Evolutionary conservation across 35 echinoderm and acorn worm species (phyloP).

Genomic region (Stichopus chloronotus): DNA sequence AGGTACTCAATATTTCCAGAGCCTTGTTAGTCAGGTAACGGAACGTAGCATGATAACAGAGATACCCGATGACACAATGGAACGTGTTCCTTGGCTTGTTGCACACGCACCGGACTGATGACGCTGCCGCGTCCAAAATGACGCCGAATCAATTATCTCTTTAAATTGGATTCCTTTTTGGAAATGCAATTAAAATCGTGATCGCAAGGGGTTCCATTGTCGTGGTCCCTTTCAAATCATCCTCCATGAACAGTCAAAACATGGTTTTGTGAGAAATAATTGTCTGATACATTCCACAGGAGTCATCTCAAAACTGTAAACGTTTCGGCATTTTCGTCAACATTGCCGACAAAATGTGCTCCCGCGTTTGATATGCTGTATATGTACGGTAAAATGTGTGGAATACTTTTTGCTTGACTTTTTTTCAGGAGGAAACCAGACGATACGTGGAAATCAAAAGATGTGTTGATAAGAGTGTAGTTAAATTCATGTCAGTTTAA

Average conservation of each 20-base stretch:
- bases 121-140: background rate
- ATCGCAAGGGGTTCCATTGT: background rate
- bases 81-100: background rate
- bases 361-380: too few relatives aligned
- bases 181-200: slow-evolving; percentile 1
- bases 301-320: background rate
- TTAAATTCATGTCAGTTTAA: too few relatives aligned
- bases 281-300: background rate
- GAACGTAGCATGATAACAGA: background rate
- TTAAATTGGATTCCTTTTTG: background rate
- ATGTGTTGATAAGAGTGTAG: too few relatives aligned
- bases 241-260: background rate
- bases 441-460: too few relatives aligned
- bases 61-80: background rate
- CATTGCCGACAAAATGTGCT: too few relatives aligned
- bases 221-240: background rate
- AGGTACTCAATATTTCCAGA: background rate
- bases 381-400: too few relatives aligned
- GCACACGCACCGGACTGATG: background rate
- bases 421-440: too few relatives aligned
- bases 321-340: background rate
- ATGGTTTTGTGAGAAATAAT: background rate
- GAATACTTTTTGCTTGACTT: too few relatives aligned
- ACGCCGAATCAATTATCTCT: background rate
- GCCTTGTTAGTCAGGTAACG: background rate